Conservation (phyloP, 1,140 invertebrate species). For the Cyphomyrmex costatus region DNA sequence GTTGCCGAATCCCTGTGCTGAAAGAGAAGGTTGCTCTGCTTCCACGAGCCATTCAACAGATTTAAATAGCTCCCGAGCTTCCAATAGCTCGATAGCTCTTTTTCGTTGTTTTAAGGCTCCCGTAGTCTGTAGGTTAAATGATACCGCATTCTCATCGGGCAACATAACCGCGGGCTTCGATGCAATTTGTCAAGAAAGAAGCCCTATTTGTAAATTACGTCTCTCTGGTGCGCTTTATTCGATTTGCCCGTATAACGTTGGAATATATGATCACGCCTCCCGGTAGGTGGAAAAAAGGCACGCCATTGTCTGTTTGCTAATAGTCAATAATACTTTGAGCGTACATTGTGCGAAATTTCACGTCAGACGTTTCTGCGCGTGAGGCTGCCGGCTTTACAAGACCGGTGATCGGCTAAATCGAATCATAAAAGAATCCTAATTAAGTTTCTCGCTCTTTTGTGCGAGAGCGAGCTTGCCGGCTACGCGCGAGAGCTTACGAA, state of each 20-base stretch:
- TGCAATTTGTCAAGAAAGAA: slow-evolving; percentile 68
- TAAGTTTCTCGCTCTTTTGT: slow-evolving; percentile 82
- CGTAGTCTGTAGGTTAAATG: slow-evolving; percentile 73
- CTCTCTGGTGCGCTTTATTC: slow-evolving; percentile 36
- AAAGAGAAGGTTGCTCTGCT: slow-evolving; percentile 79
- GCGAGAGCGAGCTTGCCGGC: slow-evolving; percentile 70
- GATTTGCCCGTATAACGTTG: slow-evolving; percentile 48
- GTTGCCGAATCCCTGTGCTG: slow-evolving; percentile 81
- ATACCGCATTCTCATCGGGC: slow-evolving; percentile 66
- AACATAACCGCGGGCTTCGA: slow-evolving; percentile 44
- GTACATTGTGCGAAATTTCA: slow-evolving; percentile 82
- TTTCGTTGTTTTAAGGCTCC: slow-evolving; percentile 76
- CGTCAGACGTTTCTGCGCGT: slow-evolving; percentile 71
- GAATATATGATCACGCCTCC: slow-evolving; percentile 45
- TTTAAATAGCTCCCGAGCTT: slow-evolving; percentile 81
- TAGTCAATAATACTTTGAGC: slow-evolving; percentile 81
- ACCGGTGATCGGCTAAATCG: slow-evolving; percentile 81
- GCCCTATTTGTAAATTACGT: slow-evolving; percentile 64
- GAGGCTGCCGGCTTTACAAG: slow-evolving; percentile 72
- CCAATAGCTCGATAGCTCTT: slow-evolving; percentile 63
- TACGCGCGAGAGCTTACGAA: slow-evolving; percentile 65
- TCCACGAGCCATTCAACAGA: slow-evolving; percentile 82
- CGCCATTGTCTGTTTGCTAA: slow-evolving; percentile 82
- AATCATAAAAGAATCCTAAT: slow-evolving; percentile 85
- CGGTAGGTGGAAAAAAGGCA: slow-evolving; percentile 72